These are phyloP conservation scores for Spilarctia lutea DNA, from an alignment of 2,888 invertebrate species.

Conservation along the genomic window DNA sequence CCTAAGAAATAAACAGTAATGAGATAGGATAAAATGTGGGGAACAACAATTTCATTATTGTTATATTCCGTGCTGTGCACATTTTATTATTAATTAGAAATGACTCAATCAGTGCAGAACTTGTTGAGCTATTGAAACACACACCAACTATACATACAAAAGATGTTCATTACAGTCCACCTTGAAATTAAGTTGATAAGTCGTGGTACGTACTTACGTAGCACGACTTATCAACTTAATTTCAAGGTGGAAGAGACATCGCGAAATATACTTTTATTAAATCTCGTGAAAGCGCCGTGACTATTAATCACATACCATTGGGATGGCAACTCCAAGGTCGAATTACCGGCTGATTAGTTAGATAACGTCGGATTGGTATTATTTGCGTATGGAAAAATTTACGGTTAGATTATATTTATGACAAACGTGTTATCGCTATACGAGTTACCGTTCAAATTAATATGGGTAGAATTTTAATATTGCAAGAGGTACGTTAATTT, in stretches of 20 bases:
- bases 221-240: too few species aligned
- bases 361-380: constrained; percentile 12
- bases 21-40: too few species aligned
- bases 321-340: constrained; percentile 5
- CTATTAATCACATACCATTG: not conserved
- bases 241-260: not conserved
- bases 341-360: constrained; percentile 12
- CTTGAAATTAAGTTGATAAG: not conserved
- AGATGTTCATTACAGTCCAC: not conserved
- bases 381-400: not conserved
- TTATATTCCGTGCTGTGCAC: too few species aligned
- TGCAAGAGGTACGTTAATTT: not conserved
- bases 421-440: not conserved
- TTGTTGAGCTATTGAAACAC: too few species aligned
- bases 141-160: too few species aligned
- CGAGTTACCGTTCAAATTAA: not conserved
- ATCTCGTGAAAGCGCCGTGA: constrained; percentile 13
- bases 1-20: too few species aligned
- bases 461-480: not conserved
- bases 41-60: too few species aligned
- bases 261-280: not conserved
- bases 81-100: too few species aligned
- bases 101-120: too few species aligned
- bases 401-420: not conserved
- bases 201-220: not conserved